Evolutionary conservation across 2,113 vertebrate species (phyloP), one percentile per base, ranked within the genome.

Genomic region (Cyprichromis sp.): DNA sequence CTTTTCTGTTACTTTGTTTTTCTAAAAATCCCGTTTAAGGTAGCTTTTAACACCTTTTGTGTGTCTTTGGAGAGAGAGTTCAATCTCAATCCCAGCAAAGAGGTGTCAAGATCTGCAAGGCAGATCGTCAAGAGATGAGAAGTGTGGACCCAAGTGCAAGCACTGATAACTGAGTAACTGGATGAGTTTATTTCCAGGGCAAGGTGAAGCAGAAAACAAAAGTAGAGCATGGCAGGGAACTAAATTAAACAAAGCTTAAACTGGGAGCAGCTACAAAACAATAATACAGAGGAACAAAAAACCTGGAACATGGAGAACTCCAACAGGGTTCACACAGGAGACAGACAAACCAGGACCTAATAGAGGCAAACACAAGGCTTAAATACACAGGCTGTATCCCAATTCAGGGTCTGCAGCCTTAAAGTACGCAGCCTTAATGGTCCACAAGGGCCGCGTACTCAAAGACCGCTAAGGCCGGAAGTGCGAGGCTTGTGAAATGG

Each of bases 11-110:
- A 29, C 14, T 47, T 76, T 17, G 9, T 47, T 61, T 31, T 31
- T 61, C 16, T 45, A 26, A 26, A 26, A 47, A 76, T 47, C 9
- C 24, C 0, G 0, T 76, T 76, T 29, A 76, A 29, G 14, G n/a
- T 47, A 11, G 14, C 24, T 11, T 76, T 10, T 76, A 26, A 26
- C 9, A 26, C 68, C 21, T 4, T 26, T 47, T 11, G 40, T 47
- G 68, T 47, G 40, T 76, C 40, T 76, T 47, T 76, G 40, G 40
- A 76, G 68, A 17, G 40, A 50, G 71, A 50, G 42, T 31, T 47
- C 9, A 76, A 47, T 50, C 3, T 45, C 8, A 71, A 42, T 73
- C 38, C 2, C 84, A 83, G 10, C 8, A 78, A 82, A 87, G 71
- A 82, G 80, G 1, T 34, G 57, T 61, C 57, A 61, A 61, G 57